A percentile compares a stretch with the other conserved stretches of the same genome.
These are phyloP conservation scores for Anthoscopus minutus DNA, from an alignment of 2,113 vertebrate genomes.

Conservation along the genomic window DNA sequence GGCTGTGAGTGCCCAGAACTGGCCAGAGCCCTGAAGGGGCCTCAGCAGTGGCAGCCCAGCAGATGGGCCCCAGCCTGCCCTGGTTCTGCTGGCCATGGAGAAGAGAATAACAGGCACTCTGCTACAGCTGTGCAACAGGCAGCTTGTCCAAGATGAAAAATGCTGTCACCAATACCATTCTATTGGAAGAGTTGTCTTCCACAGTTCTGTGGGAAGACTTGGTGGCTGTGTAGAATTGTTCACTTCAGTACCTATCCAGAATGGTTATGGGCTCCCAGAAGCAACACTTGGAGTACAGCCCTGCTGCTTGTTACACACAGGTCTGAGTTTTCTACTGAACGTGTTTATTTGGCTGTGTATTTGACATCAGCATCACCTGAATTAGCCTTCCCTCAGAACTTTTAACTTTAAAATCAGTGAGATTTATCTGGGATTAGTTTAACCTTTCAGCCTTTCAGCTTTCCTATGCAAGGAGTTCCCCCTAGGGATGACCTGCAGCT, in stretches of 20 bases:
- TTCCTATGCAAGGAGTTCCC: not conserved
- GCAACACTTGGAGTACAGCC: not conserved
- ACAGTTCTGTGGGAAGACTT: rapidly evolving
- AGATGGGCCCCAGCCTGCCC: not conserved
- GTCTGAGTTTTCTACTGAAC: not conserved
- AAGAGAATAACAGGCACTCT: not conserved
- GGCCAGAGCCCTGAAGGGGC: not conserved
- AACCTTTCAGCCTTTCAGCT: not conserved
- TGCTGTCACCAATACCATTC: not conserved
- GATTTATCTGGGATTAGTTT: not conserved
- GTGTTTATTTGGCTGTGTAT: not conserved
- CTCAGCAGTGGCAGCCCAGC: not conserved
- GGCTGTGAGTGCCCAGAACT: not conserved
- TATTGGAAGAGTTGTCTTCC: too few relatives aligned
- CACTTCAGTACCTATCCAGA: not conserved
- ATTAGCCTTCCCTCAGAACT: not conserved
- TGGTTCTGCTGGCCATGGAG: not conserved
- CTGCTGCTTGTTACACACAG: not conserved
- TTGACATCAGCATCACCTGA: not conserved
- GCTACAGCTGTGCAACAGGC: not conserved
- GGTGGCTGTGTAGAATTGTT: not conserved
- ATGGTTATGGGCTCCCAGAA: not conserved
- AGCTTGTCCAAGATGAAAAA: not conserved
- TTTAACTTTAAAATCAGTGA: not conserved
- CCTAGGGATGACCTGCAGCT: not conserved